Evolutionary conservation across 2,113 vertebrate genomes (phyloP).

Genomic region (Passer montanus): DNA sequence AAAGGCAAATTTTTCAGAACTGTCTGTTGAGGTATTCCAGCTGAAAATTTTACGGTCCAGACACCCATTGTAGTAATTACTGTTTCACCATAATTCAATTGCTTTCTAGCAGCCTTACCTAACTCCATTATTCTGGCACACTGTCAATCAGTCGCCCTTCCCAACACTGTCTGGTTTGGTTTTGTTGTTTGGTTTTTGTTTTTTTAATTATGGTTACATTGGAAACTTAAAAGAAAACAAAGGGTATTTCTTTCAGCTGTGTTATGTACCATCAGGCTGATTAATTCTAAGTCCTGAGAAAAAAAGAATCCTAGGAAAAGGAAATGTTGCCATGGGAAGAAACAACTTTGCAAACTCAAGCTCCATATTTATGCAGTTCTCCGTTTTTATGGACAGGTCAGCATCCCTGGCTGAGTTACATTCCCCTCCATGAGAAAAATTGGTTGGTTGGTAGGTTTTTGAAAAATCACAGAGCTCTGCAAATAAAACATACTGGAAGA

Average conservation of each 20-base stretch:
- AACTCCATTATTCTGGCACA: not conserved
- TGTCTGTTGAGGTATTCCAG: not conserved
- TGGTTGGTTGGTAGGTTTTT: not conserved
- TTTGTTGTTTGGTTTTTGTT: not conserved
- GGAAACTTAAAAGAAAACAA: not conserved
- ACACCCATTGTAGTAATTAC: not conserved
- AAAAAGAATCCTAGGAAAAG: not conserved
- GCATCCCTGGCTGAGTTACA: not conserved
- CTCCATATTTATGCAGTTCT: not conserved
- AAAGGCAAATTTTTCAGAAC: not conserved
- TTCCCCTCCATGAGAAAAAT: not conserved
- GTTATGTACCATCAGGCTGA: not conserved
- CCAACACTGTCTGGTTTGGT: not conserved
- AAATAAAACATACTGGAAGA: not conserved
- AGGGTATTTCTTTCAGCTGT: not conserved
- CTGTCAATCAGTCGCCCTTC: not conserved
- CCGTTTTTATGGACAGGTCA: not conserved
- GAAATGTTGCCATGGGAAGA: not conserved
- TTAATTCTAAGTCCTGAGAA: not conserved
- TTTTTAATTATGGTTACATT: not conserved
- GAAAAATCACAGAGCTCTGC: not conserved
- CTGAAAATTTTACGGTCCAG: not conserved
- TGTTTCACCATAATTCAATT: not conserved
- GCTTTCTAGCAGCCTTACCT: not conserved
- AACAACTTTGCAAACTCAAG: not conserved